phyloP scores from a whole-genome alignment of 2,888 invertebrate species.

The Acanthococcus lagerstroemiae region DNA sequence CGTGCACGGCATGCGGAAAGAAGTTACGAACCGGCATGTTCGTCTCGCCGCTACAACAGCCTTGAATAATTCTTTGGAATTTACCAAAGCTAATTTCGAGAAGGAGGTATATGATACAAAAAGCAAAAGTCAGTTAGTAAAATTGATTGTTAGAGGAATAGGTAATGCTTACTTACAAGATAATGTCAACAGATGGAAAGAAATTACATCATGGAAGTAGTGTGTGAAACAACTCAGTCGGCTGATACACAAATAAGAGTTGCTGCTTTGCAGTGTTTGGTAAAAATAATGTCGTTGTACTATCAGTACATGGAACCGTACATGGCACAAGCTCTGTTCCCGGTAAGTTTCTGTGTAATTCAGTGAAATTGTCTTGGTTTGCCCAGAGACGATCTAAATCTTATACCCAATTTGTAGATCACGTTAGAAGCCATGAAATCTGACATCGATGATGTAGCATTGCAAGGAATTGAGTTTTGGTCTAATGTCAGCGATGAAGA shows the following conservation, averaged over 20 bases:
- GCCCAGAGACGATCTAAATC: no score
- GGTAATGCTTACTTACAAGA: no score
- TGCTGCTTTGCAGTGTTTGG: slow-evolving; percentile 94
- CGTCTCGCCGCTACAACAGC: slow-evolving; percentile 94
- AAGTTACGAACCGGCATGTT: slow-evolving; percentile 87
- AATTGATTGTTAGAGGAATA: no score
- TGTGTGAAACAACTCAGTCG: slow-evolving; percentile 97
- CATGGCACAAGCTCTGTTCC: slow-evolving; percentile 95
- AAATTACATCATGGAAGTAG: slow-evolving; percentile 99
- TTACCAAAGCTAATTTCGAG: slow-evolving; percentile 96
- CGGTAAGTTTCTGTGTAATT: slow-evolving; percentile 49
- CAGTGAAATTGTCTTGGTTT: neutral
- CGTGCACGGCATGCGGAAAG: slow-evolving; percentile 94
- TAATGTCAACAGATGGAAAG: slow-evolving; percentile 72
- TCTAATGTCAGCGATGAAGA: slow-evolving; percentile 98
- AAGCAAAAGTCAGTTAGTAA: no score
- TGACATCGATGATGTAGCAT: slow-evolving; percentile 85
- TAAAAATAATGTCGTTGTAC: slow-evolving; percentile 94
- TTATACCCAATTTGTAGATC: slow-evolving; percentile 49
- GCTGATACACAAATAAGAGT: slow-evolving; percentile 84
- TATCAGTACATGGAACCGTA: slow-evolving; percentile 99
- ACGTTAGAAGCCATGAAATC: slow-evolving; percentile 98
- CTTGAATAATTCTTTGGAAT: slow-evolving; percentile 91
- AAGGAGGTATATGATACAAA: slow-evolving; percentile 73
- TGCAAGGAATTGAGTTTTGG: slow-evolving; percentile 99